Evolutionary conservation across 2,113 vertebrate genomes (phyloP).

Genomic region (Paracanthobrama guichenoti): DNA sequence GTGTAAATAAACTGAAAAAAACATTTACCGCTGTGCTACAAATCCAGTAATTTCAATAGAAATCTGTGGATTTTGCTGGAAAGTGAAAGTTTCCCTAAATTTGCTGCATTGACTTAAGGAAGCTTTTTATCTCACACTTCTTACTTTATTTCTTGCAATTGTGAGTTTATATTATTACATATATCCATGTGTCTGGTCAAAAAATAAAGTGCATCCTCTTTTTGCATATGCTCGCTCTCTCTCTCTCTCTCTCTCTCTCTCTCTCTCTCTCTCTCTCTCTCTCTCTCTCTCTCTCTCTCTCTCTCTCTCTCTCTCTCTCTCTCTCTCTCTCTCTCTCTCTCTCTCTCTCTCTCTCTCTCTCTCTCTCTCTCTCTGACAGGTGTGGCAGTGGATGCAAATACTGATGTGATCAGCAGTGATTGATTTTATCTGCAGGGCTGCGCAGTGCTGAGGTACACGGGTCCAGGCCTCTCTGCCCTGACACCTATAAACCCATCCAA

Average conservation of each 20-base stretch:
- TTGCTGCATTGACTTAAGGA: neutral
- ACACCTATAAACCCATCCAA: constrained; percentile 48
- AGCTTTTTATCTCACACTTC: neutral
- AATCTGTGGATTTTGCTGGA: neutral
- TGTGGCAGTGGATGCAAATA: constrained; percentile 27
- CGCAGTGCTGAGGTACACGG: constrained; percentile 29
- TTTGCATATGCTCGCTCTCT: neutral
- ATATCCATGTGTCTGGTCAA: neutral
- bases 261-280: no score
- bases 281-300: neutral
- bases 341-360: no score
- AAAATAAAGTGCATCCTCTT: neutral
- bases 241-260: no score
- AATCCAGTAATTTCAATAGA: neutral
- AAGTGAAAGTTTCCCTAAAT: neutral
- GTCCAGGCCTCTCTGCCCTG: constrained; percentile 44
- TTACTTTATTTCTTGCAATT: neutral
- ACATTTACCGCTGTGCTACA: neutral
- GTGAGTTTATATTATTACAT: no score
- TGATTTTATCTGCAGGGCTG: constrained; percentile 43
- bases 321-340: no score
- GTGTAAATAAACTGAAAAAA: neutral
- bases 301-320: no score
- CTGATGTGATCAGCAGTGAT: constrained; percentile 51
- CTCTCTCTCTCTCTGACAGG: neutral